Percentiles rank a stretch among this genome's conserved stretches.
These are phyloP conservation scores for Cantharis flavilabris DNA, from an alignment of 2,888 invertebrate species.

Conservation along the genomic window DNA sequence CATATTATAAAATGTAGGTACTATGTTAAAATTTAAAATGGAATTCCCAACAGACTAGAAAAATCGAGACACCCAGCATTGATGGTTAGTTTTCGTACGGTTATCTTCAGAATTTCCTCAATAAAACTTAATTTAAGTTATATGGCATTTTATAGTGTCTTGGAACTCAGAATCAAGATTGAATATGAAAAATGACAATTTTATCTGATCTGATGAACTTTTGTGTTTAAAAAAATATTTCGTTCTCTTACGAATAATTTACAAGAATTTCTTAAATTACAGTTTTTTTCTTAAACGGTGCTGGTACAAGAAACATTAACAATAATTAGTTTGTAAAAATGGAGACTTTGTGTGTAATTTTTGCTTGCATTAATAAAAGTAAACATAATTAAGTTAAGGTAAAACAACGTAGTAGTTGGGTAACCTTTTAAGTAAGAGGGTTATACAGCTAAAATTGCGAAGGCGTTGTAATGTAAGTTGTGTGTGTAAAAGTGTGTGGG, in stretches of 20 bases:
- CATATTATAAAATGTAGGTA: too few species aligned
- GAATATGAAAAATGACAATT: too few species aligned
- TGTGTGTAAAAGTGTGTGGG: conserved; percentile 27
- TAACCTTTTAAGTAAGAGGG: background rate
- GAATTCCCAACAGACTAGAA: background rate
- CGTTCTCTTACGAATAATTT: too few species aligned
- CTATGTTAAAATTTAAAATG: background rate
- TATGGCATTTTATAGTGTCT: too few species aligned
- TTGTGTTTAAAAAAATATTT: too few species aligned
- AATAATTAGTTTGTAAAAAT: background rate
- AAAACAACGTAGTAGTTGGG: background rate
- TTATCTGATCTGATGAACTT: too few species aligned
- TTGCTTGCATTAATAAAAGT: background rate
- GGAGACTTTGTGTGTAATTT: background rate
- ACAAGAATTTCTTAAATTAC: too few species aligned
- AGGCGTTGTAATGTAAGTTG: background rate
- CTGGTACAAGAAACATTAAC: background rate
- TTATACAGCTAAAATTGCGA: background rate
- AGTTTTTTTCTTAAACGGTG: background rate
- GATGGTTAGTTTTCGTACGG: too few species aligned
- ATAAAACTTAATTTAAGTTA: too few species aligned
- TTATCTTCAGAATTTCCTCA: too few species aligned
- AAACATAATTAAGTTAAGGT: background rate
- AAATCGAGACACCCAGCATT: too few species aligned
- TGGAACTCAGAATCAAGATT: too few species aligned